phyloP scores from a whole-genome alignment of 2,888 invertebrate species.

The Drosophila cognata region DNA sequence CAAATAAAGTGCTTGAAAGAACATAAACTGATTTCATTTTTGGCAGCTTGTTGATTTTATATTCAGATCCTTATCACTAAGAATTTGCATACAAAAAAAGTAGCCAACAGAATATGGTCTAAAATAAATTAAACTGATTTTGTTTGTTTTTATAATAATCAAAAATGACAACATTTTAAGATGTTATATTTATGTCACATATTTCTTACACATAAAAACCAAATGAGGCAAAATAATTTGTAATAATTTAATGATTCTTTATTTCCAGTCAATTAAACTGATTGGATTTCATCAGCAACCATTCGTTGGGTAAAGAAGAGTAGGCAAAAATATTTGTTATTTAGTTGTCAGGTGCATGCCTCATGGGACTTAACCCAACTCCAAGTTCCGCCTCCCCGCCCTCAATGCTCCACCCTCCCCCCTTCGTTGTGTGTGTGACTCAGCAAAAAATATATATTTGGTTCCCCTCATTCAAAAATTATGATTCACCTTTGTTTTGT shows the following conservation, averaged over 20 bases:
- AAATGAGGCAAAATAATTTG: neutral
- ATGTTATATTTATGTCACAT: neutral
- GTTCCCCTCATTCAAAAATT: constrained; percentile 7
- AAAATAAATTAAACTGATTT: neutral
- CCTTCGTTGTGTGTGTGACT: constrained; percentile 30
- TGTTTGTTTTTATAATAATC: neutral
- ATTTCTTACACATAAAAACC: neutral
- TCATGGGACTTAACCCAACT: constrained; percentile 13
- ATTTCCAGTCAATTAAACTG: constrained; percentile 3
- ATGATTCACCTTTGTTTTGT: constrained; percentile 46
- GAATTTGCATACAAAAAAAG: neutral
- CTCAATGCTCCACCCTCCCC: too few relatives aligned
- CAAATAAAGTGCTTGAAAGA: neutral
- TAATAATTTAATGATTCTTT: neutral
- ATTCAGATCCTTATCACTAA: neutral
- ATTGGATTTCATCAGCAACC: neutral
- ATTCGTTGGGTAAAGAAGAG: neutral
- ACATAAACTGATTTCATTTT: neutral
- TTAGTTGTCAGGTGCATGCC: constrained; percentile 8
- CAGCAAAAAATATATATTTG: constrained; percentile 35
- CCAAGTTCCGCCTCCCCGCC: neutral
- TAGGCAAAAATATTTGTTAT: neutral
- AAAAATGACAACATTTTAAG: neutral
- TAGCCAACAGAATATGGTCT: neutral
- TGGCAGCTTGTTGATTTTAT: neutral